phyloP scores from a whole-genome alignment of 2,888 invertebrate species.

The Panzeria rudis region DNA sequence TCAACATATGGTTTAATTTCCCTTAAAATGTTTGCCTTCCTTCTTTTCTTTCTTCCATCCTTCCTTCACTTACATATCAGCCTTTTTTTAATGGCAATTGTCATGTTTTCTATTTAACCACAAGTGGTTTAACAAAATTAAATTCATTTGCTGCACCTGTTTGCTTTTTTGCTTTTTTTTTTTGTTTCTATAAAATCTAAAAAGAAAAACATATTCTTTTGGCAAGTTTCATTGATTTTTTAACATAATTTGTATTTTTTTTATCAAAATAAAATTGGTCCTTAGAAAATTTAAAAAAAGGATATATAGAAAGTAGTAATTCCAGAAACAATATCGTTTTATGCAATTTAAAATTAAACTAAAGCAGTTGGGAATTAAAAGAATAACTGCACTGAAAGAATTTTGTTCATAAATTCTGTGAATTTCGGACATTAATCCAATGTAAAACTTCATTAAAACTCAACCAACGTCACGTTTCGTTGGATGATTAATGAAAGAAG shows the following conservation, averaged over 20 bases:
- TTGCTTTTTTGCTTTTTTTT: constrained; percentile 77
- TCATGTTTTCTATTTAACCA: constrained; percentile 75
- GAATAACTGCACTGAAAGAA: too few relatives aligned
- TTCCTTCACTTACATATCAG: constrained; percentile 52
- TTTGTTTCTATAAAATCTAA: not conserved
- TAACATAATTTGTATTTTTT: constrained; percentile 13
- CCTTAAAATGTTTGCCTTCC: constrained; percentile 76
- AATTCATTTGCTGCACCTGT: constrained; percentile 82
- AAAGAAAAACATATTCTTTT: constrained; percentile 51
- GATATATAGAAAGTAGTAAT: too few relatives aligned
- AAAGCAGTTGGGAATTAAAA: too few relatives aligned
- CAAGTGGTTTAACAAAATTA: constrained; percentile 81
- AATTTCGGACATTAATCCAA: too few relatives aligned
- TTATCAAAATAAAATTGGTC: constrained; percentile 45
- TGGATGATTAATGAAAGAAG: too few relatives aligned
- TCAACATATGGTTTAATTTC: constrained; percentile 82
- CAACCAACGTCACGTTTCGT: too few relatives aligned
- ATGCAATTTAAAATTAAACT: too few relatives aligned
- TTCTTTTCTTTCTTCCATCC: constrained; percentile 16
- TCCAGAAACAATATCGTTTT: too few relatives aligned
- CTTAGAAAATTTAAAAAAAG: constrained; percentile 3
- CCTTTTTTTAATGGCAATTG: constrained; percentile 46
- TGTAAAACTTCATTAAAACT: too few relatives aligned
- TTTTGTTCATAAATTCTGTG: too few relatives aligned
- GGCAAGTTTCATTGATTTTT: constrained; percentile 52